phyloP scores from a whole-genome alignment of 2,797 vertebrate genomes.

The Malacoctenus gilli region DNA sequence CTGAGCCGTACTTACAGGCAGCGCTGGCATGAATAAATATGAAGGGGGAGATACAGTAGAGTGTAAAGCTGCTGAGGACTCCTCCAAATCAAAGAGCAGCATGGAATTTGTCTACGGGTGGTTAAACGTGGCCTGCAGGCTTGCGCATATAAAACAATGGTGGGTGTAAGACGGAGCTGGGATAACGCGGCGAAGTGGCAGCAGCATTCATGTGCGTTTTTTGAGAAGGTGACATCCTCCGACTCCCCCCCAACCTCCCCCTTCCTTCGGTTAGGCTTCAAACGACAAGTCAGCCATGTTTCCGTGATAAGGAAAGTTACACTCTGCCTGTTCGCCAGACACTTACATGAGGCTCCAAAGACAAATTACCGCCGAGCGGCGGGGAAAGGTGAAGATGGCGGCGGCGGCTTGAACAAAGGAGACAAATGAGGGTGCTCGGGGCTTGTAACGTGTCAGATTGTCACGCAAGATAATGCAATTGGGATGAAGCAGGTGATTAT shows the following conservation, averaged over 20 bases:
- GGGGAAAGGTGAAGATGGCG: conserved; percentile 6
- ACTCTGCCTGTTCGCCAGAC: conserved; percentile 6
- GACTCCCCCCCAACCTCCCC: neutral
- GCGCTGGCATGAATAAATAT: conserved; percentile 46
- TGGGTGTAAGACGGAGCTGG: conserved; percentile 14
- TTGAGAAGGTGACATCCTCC: conserved; percentile 13
- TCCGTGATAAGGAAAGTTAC: conserved; percentile 9
- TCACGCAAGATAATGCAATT: neutral
- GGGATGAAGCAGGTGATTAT: neutral
- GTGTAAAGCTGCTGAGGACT: conserved; percentile 13
- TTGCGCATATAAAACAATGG: conserved; percentile 19
- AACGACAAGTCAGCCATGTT: neutral
- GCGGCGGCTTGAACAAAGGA: neutral
- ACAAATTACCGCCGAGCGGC: conserved; percentile 4
- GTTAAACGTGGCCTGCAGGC: conserved; percentile 48
- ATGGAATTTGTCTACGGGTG: conserved; percentile 25
- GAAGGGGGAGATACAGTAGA: conserved; percentile 15
- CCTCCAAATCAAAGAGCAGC: conserved; percentile 33
- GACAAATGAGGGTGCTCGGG: too few species aligned
- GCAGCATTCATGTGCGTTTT: conserved; percentile 28
- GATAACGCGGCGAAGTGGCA: conserved; percentile 34
- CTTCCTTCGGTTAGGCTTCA: neutral
- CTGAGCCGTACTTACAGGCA: conserved; percentile 25
- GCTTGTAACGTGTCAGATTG: neutral
- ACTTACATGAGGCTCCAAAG: neutral